Percentiles rank a stretch among this genome's conserved stretches.
Evolutionary conservation across 2,797 vertebrate genomes (phyloP).

Genomic region (Labeo calbasu): DNA sequence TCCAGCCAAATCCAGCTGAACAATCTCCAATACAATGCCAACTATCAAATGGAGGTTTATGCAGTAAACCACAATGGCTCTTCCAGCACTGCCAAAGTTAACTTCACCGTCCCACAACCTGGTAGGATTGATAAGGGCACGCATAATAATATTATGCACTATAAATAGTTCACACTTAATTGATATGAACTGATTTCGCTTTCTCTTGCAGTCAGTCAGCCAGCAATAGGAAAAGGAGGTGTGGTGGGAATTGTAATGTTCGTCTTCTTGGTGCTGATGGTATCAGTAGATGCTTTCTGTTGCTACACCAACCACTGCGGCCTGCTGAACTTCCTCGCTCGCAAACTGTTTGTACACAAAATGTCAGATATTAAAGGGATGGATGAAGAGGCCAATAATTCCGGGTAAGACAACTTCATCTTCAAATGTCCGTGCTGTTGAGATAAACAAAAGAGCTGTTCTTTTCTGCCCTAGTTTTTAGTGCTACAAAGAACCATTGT

Average conservation of each 20-base stretch:
- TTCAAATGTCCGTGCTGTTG: background rate
- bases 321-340: conserved; percentile 78
- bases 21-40: conserved; percentile 56
- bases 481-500: background rate
- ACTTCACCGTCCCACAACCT: conserved; percentile 58
- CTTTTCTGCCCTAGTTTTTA: background rate
- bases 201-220: conserved; percentile 46
- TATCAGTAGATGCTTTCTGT: conserved; percentile 80
- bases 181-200: background rate
- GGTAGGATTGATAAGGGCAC: conserved; percentile 40
- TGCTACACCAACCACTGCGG: conserved; percentile 82
- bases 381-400: conserved; percentile 70
- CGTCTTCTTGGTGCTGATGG: conserved; percentile 78
- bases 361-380: conserved; percentile 70
- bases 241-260: conserved; percentile 79
- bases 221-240: conserved; percentile 74
- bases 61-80: conserved; percentile 60
- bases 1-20: conserved; percentile 53
- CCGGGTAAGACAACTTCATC: conserved; percentile 54
- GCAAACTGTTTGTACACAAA: conserved; percentile 77
- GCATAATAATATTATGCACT: background rate
- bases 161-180: background rate
- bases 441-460: background rate
- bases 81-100: conserved; percentile 46
- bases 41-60: conserved; percentile 60